Evolutionary conservation across 2,797 vertebrate species (phyloP), one percentile per base, ranked within the genome.

Genomic region (Sebastes cheni): DNA sequence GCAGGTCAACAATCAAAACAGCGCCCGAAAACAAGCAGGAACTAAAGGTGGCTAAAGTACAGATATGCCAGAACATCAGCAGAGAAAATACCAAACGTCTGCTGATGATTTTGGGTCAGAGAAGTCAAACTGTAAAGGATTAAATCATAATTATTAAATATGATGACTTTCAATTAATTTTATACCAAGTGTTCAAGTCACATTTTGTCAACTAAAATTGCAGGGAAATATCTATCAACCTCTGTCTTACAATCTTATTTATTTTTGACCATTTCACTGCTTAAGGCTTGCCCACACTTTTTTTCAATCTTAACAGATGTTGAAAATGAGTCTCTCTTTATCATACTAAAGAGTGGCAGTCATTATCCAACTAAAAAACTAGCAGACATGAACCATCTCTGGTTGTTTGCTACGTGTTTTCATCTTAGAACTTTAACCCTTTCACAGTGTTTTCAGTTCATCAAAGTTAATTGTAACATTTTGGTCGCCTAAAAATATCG

Each of bases 261-360:
- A 42, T 42, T 42, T 46, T 46, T 18, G 1, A 46, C 1, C 16
- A 46, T 46, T 46, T 46, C 42, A 46, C 16, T 18, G 16, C 42
- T 46, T 46, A 46, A 46, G 14, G 16, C 42, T 18, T 18, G 42
- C 1, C 6, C 42, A 46, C 42, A 46, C 42, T 7, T 1, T 46
- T 46, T 46, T 46, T 18, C 42, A 18, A 46, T 46, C 16, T 46
- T 1, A 42, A 42, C 0, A 42, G 39, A 14, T 42, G 5, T 42
- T 46, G 42, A 18, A 46, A 46, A 46, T 46, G 42, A 46, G 42
- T 55, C 54, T 55, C 22, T 23, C 54, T 23, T 23, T 12, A 54
- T 23, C 54, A 6, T 23, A 55, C 54, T 23, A 0, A 0, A 55
- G 0, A 23, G 22, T 55, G 54, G 0, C 22, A 55, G 11, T 52